Evolutionary conservation across 1,140 invertebrate species (phyloP).

Genomic region (Ericerus pela): DNA sequence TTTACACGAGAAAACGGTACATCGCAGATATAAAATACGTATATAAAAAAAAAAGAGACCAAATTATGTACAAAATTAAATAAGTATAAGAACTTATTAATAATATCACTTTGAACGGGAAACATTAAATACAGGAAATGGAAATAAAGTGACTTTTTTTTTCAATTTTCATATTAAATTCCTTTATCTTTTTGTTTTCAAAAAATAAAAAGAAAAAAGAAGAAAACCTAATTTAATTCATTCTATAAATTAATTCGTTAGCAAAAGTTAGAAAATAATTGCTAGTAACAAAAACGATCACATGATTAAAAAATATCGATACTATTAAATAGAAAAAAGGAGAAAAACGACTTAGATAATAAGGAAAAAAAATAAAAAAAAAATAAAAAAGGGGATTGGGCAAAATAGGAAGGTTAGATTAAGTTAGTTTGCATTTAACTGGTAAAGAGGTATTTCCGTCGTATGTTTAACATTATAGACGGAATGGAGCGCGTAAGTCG

Average conservation of each 20-base stretch:
- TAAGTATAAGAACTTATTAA: constrained; percentile 1
- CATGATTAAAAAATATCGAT: constrained; percentile 3
- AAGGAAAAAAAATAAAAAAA: constrained; percentile 3
- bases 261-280: constrained; percentile 7
- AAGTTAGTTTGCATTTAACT: constrained; percentile 1
- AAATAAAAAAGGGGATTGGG: background rate
- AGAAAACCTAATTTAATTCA: background rate
- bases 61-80: background rate
- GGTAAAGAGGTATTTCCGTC: background rate
- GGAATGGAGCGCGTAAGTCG: constrained; percentile 45
- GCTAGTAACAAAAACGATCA: constrained; percentile 12
- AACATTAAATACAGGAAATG: background rate
- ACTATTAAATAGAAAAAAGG: background rate
- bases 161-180: background rate
- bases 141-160: background rate
- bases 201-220: background rate
- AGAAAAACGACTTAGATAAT: background rate
- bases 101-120: constrained; percentile 1
- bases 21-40: background rate
- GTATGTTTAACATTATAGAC: constrained; percentile 35
- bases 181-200: background rate
- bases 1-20: background rate
- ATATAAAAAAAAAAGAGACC: background rate
- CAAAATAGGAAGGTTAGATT: constrained; percentile 8
- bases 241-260: background rate